Evolutionary conservation across 2,888 invertebrate species (phyloP).

Genomic region (Phoronis australis): DNA sequence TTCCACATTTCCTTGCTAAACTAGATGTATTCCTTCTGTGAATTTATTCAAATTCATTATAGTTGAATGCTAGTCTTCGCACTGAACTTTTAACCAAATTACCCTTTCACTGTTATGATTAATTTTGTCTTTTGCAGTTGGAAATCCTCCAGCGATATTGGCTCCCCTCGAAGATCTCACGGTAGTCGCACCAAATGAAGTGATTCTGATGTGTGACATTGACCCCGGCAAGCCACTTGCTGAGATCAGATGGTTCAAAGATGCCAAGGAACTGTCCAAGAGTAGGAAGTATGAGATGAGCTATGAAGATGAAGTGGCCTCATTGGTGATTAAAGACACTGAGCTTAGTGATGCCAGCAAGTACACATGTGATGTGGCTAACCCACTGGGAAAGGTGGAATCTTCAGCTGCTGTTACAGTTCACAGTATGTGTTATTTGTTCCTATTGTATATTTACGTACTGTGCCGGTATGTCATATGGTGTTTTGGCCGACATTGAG

Average conservation of each 20-base stretch:
- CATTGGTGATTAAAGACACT: slow-evolving; percentile 64
- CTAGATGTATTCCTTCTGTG: too few relatives aligned
- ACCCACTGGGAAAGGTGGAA: slow-evolving; percentile 15
- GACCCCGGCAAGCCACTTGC: slow-evolving; percentile 19
- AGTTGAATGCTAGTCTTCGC: too few relatives aligned
- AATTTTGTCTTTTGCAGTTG: slow-evolving; percentile 27
- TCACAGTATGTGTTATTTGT: slow-evolving; percentile 14
- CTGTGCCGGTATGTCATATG: too few relatives aligned
- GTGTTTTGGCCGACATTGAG: too few relatives aligned
- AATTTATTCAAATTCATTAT: too few relatives aligned
- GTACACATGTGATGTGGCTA: slow-evolving; percentile 23
- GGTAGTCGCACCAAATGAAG: slow-evolving; percentile 14
- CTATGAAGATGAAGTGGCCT: slow-evolving; percentile 48
- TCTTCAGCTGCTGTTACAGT: slow-evolving; percentile 16
- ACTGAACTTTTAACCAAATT: too few relatives aligned
- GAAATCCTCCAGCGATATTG: slow-evolving; percentile 38
- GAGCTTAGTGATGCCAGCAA: slow-evolving; percentile 45
- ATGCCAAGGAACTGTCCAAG: slow-evolving; percentile 16
- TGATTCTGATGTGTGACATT: slow-evolving; percentile 15
- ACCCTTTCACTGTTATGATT: too few relatives aligned
- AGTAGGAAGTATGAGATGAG: slow-evolving; percentile 10
- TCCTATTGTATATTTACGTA: too few relatives aligned
- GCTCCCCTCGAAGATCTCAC: slow-evolving; percentile 21
- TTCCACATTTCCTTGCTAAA: too few relatives aligned
- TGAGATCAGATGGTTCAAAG: slow-evolving; percentile 32